Percentiles rank a stretch among this genome's conserved stretches.
Evolutionary conservation across 2,888 invertebrate species (phyloP).

Genomic region (Cheiracanthium punctorium): DNA sequence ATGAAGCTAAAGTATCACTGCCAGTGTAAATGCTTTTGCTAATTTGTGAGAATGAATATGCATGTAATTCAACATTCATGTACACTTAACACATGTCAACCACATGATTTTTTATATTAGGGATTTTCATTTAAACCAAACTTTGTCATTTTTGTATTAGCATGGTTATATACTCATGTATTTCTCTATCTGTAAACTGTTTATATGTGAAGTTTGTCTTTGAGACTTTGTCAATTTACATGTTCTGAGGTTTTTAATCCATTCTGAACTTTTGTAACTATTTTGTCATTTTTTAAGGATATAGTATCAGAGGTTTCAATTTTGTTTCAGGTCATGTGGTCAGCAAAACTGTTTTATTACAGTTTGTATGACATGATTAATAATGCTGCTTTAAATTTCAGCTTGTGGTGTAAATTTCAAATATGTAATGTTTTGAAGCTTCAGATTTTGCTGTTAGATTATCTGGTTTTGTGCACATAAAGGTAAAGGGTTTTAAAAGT

Average conservation of each 20-base stretch:
- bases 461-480: neutral
- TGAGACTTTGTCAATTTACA: neutral
- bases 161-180: neutral
- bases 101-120: neutral
- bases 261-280: neutral
- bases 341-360: neutral
- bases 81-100: neutral
- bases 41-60: neutral
- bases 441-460: slow-evolving; percentile 20
- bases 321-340: neutral
- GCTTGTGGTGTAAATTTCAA: neutral
- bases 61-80: neutral
- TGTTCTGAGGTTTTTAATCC: neutral
- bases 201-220: neutral
- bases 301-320: neutral
- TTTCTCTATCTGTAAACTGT: slow-evolving; percentile 13
- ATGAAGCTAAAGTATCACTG: neutral
- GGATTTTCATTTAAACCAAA: neutral
- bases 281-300: neutral
- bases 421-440: slow-evolving; percentile 3
- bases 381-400: slow-evolving; percentile 2
- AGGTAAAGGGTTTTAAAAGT: neutral
- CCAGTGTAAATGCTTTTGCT: slow-evolving; percentile 6
- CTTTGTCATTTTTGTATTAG: neutral
- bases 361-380: slow-evolving; percentile 9